Base-by-base conservation (phyloP, 1,140 invertebrate genomes). In the Helicorthomorpha holstii region DNA sequence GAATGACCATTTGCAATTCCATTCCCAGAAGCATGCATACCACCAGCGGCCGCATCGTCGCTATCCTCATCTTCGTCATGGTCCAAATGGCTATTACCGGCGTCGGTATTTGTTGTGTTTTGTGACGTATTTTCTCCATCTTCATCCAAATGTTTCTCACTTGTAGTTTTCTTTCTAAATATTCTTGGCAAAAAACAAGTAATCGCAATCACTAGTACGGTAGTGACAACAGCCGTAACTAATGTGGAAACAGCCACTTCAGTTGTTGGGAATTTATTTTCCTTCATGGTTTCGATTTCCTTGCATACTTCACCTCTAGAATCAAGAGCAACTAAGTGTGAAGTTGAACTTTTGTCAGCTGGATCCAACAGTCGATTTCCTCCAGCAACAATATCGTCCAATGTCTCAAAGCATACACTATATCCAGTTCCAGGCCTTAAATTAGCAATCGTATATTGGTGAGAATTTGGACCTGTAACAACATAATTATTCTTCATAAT, bases 151-250 rank as follows among this genome's bases (percentile, higher is more conserved):
- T n/a, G n/a, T n/a, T n/a, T n/a, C 21, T 26, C 27, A 10, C 52
- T 47, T 22, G 51, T 46, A 7, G 29, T 45, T 21, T 49, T 44
- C 43, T 48, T 52, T 24, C 24, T 12, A 50, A 38, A 34, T 50
- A 25, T 3, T 50, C 25, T 27, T 24, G 54, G 54, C 49, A 57
- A 38, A 47, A 29, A 56, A 27, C 54, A 57, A 41, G 50, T 52
- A 7, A 57, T 42, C 21, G 56, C 21, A 12, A 47, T 47, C 2
- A 55, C 48, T 14, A 56, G 21, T 7, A 56, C 27, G 3, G 51
- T 41, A 2, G 56, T 57, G 1, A 50, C 46, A 22, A 50, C 44
- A 4, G 51, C 47, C 21, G 56, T 54, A 21, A 57, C 51, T 14
- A 38, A 29, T 1, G 50, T 50, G 16, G 54, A 52, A 19, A 55